Evolutionary conservation across 2,888 invertebrate genomes (phyloP).

Genomic region (Disparrhopalites patrizii): DNA sequence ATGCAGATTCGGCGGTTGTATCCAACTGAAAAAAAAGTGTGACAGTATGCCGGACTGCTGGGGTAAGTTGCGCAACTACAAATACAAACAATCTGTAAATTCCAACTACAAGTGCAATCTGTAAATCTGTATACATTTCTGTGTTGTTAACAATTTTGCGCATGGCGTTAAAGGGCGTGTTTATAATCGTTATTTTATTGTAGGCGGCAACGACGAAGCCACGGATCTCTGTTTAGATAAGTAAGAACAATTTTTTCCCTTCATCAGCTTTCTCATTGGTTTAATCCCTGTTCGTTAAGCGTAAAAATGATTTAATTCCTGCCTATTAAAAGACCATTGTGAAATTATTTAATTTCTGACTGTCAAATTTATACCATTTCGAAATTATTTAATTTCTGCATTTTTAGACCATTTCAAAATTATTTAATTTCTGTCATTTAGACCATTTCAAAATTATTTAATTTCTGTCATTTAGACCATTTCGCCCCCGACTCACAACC

Average conservation of each 20-base stretch:
- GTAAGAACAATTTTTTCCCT: conserved; percentile 8
- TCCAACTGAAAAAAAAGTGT: conserved; percentile 34
- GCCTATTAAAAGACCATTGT: too few species aligned
- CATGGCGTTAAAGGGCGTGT: too few species aligned
- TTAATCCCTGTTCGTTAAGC: too few species aligned
- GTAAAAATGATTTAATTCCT: too few species aligned
- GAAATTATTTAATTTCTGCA: too few species aligned
- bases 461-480: not conserved
- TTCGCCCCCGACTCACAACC: not conserved
- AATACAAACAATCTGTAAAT: too few species aligned
- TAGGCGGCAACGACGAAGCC: conserved; percentile 45
- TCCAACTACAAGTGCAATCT: too few species aligned
- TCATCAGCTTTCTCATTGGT: too few species aligned
- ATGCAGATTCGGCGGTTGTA: conserved; percentile 46
- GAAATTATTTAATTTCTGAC: too few species aligned
- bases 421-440: not conserved
- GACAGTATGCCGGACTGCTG: conserved; percentile 40
- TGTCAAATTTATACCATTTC: too few species aligned
- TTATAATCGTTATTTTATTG: not conserved
- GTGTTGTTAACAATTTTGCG: too few species aligned
- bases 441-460: not conserved
- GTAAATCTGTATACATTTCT: too few species aligned
- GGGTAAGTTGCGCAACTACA: conserved; percentile 29
- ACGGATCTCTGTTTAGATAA: conserved; percentile 35
- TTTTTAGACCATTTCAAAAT: not conserved